Evolutionary conservation across 2,113 vertebrate species (phyloP), one percentile per base, ranked within the genome.

Genomic region (Agelaius tricolor): DNA sequence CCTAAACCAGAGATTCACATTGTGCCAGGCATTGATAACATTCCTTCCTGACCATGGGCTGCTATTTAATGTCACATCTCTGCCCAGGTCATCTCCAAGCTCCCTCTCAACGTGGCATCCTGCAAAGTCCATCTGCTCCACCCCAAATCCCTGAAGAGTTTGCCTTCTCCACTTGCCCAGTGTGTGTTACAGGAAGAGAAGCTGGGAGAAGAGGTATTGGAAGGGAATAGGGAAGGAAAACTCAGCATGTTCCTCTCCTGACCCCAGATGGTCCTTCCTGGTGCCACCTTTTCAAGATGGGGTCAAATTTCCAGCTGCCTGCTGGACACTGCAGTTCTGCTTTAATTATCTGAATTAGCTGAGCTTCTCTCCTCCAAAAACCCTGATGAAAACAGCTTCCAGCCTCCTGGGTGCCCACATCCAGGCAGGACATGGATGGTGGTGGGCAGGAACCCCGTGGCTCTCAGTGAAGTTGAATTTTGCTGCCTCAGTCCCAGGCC

Each of bases 41-140:
- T 19, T 71, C 33, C 21, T 76, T 62, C 61, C 57, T 94, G 84
- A 72, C 61, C 13, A 7, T 4, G 20, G 37, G 21, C 6, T 12
- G 3, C 68, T 77, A 5, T 37, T 79, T 35, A 69, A 26, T n/a
- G 47, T 57, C 63, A 23, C 46, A 30, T 6, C 30, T 11, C 24
- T 52, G 52, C 57, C 37, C 23, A 22, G 43, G 57, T 10, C 11
- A 7, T 28, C 62, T 49, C 35, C 35, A 72, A 2, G 15, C 23
- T 68, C 80, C 49, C 33, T 49, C 57, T 17, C 33, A 23, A 1
- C 0, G 1, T 1, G 1, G 46, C 33, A 74, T 15, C 30, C 47
- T 52, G 20, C 30, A 3, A 73, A 71, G 1, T 31, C 52, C 21
- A 7, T 4, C 13, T 1, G n/a, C 62, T 35, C 27, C 43, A 30